Evolutionary conservation across 2,113 vertebrate genomes (phyloP), one percentile per base, ranked within the genome.

Genomic region (Lophochroa leadbeateri): DNA sequence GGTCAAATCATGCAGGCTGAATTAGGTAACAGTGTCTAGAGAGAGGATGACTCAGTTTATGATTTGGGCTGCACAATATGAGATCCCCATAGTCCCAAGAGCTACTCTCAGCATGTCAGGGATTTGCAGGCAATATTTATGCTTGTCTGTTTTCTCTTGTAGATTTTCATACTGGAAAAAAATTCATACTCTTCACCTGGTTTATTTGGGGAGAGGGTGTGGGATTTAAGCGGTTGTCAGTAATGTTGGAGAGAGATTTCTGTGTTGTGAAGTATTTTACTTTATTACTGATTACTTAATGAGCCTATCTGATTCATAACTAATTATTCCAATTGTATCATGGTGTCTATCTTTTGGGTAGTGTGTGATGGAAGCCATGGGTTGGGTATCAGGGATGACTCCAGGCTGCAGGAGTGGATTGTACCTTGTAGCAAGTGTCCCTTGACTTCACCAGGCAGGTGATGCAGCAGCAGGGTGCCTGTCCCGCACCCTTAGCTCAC

Each of bases 21-120:
- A 89, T 93, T 94, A 68, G 72, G 72, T 92, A 88, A 90, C 41
- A 71, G 83, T 68, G 72, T 92, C 91, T 97, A 92, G 76, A 91
- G 94, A 91, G 88, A 86, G 35, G 50, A 96, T 94, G 94, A 95
- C 86, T 97, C 94, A 94, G 92, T 95, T 91, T 94, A 84, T 39
- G 39, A 39, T 95, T 95, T 95, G 91, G 82, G 79, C 21, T 1
- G 85, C 63, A 82, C 49, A 65, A 55, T 76, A 81, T 75, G 83
- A 94, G 83, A 39, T 75, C 25, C 64, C 78, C 39, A n/a, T 5
- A 71, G 50, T 86, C 69, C 83, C 46, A 50, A 78, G 69, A 94
- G 83, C 72, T 91, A 46, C 72, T 86, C 55, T 70, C 52, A 46
- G 82, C 58, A 76, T 58, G 86, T 60, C 43, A 78, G 69, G 39